phyloP scores from a whole-genome alignment of 2,888 invertebrate genomes.

The Caenorhabditis sp. region DNA sequence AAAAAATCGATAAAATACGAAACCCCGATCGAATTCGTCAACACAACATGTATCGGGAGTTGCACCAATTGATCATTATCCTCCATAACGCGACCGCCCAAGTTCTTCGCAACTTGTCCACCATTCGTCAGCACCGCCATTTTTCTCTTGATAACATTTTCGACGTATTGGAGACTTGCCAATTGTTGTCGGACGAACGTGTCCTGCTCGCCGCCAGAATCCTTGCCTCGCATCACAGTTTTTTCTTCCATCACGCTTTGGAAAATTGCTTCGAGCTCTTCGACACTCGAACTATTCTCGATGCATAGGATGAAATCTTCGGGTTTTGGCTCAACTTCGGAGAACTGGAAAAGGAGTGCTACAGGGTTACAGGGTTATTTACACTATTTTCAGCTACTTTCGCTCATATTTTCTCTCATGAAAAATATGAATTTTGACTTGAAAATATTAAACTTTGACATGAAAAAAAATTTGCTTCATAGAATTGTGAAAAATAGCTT shows the following conservation, averaged over 20 bases:
- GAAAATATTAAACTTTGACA: background rate
- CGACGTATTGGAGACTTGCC: constrained; percentile 83
- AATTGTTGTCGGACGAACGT: constrained; percentile 84
- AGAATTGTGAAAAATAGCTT: too few relatives aligned
- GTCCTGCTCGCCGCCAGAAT: constrained; percentile 85
- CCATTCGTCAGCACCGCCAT: constrained; percentile 47
- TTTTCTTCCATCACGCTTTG: constrained; percentile 85
- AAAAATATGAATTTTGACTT: background rate
- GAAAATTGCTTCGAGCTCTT: constrained; percentile 83
- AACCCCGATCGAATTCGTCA: constrained; percentile 82
- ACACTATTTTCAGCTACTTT: background rate
- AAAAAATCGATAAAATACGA: constrained; percentile 82
- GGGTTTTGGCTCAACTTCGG: constrained; percentile 81
- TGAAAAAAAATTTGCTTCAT: too few relatives aligned
- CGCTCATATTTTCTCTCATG: background rate
- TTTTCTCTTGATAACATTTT: constrained; percentile 74
- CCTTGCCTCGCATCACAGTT: constrained; percentile 80
- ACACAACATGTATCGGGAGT: constrained; percentile 79
- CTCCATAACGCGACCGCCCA: background rate
- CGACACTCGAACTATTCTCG: constrained; percentile 81
- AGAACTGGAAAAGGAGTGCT: constrained; percentile 76
- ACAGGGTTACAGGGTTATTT: background rate
- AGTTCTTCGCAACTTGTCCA: constrained; percentile 15
- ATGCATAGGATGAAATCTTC: constrained; percentile 86
- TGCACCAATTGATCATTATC: constrained; percentile 49